Conservation (phyloP, 2,888 invertebrate species). For the Ceramica pisi region DNA sequence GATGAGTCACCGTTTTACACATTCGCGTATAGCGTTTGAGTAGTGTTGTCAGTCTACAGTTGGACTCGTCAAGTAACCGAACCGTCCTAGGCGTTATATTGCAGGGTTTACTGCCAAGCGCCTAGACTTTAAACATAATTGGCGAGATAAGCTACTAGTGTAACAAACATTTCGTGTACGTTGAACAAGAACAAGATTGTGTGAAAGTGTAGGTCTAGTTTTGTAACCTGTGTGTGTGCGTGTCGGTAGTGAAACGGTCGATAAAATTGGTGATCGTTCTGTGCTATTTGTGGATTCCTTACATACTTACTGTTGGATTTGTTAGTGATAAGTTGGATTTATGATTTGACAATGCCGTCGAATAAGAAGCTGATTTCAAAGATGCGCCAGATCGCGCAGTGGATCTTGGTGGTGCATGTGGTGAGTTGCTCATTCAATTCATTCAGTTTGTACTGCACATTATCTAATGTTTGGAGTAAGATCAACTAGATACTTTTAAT, state of each 20-base stretch:
- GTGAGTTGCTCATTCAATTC: conserved; percentile 76
- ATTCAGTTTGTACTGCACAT: conserved; percentile 33
- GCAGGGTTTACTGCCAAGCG: conserved; percentile 87
- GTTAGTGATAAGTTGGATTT: conserved; percentile 73
- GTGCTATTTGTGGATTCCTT: conserved; percentile 87
- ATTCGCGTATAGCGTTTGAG: conserved; percentile 91
- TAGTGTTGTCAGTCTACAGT: conserved; percentile 90
- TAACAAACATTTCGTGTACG: conserved; percentile 76
- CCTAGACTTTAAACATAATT: conserved; percentile 79
- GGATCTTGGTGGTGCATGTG: conserved; percentile 88
- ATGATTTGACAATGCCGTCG: conserved; percentile 84
- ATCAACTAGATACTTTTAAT: conserved; percentile 31
- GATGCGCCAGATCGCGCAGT: conserved; percentile 87
- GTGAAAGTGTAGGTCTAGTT: conserved; percentile 89
- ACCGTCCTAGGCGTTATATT: conserved; percentile 86
- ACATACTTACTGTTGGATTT: conserved; percentile 74
- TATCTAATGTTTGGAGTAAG: conserved; percentile 53
- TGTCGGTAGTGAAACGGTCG: conserved; percentile 89
- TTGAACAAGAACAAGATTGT: conserved; percentile 81
- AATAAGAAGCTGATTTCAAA: conserved; percentile 87
- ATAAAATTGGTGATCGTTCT: conserved; percentile 86
- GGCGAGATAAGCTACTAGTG: conserved; percentile 77
- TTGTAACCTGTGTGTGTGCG: conserved; percentile 84
- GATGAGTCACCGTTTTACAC: conserved; percentile 91
- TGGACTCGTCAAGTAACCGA: conserved; percentile 88